A percentile compares a stretch with the other conserved stretches of the same genome.
phyloP scores from a whole-genome alignment of 1,140 invertebrate genomes.

The Drosophila neocordata region DNA sequence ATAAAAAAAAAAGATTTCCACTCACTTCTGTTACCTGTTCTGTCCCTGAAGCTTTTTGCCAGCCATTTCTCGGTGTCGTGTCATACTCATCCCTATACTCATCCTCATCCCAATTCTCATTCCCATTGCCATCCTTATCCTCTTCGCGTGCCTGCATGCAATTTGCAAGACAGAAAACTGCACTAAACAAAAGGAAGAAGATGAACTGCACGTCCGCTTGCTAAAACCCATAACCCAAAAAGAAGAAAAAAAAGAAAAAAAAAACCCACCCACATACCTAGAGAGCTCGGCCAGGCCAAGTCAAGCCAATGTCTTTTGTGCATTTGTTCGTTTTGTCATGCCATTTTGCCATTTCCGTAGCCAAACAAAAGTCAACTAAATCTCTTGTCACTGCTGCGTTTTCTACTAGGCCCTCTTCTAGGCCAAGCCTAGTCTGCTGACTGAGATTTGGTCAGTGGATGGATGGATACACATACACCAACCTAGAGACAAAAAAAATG shows the following conservation, averaged over 20 bases:
- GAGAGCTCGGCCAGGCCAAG: not conserved
- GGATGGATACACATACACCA: not conserved
- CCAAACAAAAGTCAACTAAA: slow-evolving; percentile 65
- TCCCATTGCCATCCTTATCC: slow-evolving; percentile 35
- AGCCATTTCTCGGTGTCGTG: slow-evolving; percentile 12
- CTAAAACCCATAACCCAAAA: slow-evolving; percentile 16
- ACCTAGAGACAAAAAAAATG: not conserved
- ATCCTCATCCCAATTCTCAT: slow-evolving; percentile 11
- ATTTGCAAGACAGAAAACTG: slow-evolving; percentile 43
- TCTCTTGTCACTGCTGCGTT: slow-evolving; percentile 57
- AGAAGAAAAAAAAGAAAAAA: not conserved
- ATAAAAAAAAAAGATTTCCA: slow-evolving; percentile 13
- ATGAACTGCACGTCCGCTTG: slow-evolving; percentile 44
- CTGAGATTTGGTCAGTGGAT: slow-evolving; percentile 31
- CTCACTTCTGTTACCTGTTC: slow-evolving; percentile 1
- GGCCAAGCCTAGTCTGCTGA: not conserved
- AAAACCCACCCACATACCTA: slow-evolving; percentile 8
- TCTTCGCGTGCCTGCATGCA: slow-evolving; percentile 56
- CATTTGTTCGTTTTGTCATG: slow-evolving; percentile 60
- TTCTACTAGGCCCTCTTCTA: slow-evolving; percentile 37
- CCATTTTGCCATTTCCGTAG: slow-evolving; percentile 62
- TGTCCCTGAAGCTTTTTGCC: slow-evolving; percentile 19
- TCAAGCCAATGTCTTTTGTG: slow-evolving; percentile 43
- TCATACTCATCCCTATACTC: slow-evolving; percentile 27
- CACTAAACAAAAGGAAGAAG: slow-evolving; percentile 30